Evolutionary conservation across 2,797 vertebrate species (phyloP), one percentile per base, ranked within the genome.

Genomic region (Myotis planiceps): DNA sequence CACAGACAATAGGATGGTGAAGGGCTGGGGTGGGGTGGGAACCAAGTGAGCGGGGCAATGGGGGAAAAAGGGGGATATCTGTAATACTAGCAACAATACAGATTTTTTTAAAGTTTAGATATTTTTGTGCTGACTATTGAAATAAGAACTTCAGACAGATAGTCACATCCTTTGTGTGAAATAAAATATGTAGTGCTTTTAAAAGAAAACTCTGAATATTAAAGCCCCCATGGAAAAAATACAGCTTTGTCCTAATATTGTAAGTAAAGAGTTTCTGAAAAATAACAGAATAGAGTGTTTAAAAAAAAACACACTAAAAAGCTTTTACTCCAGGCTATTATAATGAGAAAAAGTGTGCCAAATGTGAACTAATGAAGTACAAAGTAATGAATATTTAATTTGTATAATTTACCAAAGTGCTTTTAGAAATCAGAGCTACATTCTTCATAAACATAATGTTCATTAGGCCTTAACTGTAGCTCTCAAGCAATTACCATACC

Each of bases 341-440:
- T 98, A 98, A 98, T 98, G 98, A 98, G 96, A 98, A 98, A 98
- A 98, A 98, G 97, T 97, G 96, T 98, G 98, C 96, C 96, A 98
- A 98, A 98, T 98, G 96, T 98, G 98, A 98, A 98, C 98, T 99
- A 98, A 99, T 98, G 98, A 99, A 98, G 98, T 98, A 98, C 96
- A 98, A 98, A 98, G 97, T 98, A 98, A 99, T 99, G 98, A 99
- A 99, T 99, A 99, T 99, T 99, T 99, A 98, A 99, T 99, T 98
- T 98, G 98, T 98, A 98, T 99, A 98, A 99, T 99, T 98, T 98
- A 98, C 98, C 66, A 76, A 98, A 98, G 96, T 98, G 97, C 97
- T 98, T 98, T 98, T 97, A 98, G 96, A 98, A 98, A 98, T 98
- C 90, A 97, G 97, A 98, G 98, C 15, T 37, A 98, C 98, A 98